Evolutionary conservation across 2,888 invertebrate species (phyloP).

Genomic region (Morinoia aosen): DNA sequence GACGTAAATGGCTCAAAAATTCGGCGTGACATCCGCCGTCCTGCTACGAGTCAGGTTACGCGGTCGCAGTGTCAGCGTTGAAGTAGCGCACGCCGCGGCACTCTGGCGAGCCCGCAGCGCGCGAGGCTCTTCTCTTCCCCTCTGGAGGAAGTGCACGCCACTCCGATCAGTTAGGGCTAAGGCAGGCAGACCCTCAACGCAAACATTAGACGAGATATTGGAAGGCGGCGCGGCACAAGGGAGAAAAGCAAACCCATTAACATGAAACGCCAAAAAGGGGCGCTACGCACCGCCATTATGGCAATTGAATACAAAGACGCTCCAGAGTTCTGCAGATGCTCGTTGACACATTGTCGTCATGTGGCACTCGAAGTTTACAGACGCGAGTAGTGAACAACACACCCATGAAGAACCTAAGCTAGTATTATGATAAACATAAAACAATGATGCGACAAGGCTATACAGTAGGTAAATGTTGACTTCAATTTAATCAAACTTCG

Average conservation of each 20-base stretch:
- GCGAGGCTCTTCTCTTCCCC: not conserved
- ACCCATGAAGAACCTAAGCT: no score
- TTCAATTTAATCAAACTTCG: no score
- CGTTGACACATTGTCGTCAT: not conserved
- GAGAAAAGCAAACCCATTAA: conserved; percentile 3
- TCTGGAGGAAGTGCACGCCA: not conserved
- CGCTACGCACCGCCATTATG: not conserved
- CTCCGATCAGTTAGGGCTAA: conserved; percentile 34
- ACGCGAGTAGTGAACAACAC: not conserved
- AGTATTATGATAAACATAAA: not conserved
- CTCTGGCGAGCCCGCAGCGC: not conserved
- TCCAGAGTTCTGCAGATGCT: not conserved
- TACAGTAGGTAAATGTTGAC: not conserved
- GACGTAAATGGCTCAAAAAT: no score
- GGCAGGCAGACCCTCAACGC: not conserved
- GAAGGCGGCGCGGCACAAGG: not conserved
- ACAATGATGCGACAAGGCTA: not conserved
- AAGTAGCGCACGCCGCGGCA: no score
- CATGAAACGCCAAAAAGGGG: not conserved
- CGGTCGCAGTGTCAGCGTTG: no score
- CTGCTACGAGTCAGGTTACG: no score
- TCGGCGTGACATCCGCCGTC: no score
- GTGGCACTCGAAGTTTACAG: not conserved
- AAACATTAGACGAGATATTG: conserved; percentile 30
- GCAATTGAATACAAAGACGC: conserved; percentile 2